These are phyloP conservation scores for Osmerus mordax DNA, from an alignment of 2,113 vertebrate genomes.

Conservation along the genomic window DNA sequence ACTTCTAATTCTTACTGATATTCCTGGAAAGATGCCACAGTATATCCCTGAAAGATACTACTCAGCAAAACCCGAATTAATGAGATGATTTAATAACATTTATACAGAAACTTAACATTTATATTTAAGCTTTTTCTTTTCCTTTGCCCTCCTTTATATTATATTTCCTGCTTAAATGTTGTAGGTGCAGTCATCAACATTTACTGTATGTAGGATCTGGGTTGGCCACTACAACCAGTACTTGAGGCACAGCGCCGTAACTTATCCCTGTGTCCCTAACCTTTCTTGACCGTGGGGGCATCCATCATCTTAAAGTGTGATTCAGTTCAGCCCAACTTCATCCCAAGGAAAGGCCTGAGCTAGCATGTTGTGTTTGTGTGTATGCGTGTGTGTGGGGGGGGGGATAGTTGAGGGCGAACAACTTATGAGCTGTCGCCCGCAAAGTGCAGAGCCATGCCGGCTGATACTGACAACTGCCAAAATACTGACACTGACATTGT, in stretches of 20 bases:
- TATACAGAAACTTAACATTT: too few species aligned
- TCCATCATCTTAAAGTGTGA: slow-evolving; percentile 70
- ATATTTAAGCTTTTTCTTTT: too few species aligned
- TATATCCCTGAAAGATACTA: too few species aligned
- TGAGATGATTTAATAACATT: too few species aligned
- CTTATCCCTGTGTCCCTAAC: slow-evolving; percentile 64
- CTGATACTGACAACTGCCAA: slow-evolving; percentile 58
- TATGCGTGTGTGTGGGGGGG: slow-evolving; percentile 1
- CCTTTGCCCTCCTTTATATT: slow-evolving; percentile 7
- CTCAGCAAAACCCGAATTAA: too few species aligned
- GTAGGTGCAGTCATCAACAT: slow-evolving; percentile 44
- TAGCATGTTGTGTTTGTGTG: slow-evolving; percentile 41
- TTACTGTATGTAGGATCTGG: slow-evolving; percentile 51
- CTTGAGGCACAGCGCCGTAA: slow-evolving; percentile 56
- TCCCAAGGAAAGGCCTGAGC: slow-evolving; percentile 49
- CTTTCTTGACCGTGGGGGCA: slow-evolving; percentile 60
- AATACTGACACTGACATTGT: slow-evolving; percentile 71
- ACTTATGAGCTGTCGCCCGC: slow-evolving; percentile 71
- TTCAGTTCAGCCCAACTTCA: slow-evolving; percentile 65
- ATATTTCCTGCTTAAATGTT: slow-evolving; percentile 29
- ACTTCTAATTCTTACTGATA: too few species aligned
- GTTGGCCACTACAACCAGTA: slow-evolving; percentile 44
- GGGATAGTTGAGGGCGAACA: slow-evolving; percentile 26
- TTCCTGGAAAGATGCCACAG: too few species aligned
- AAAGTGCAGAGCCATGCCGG: slow-evolving; percentile 67